A percentile compares a stretch with the other conserved stretches of the same genome.
Evolutionary conservation across 1,140 invertebrate species (phyloP).

Genomic region (Drosophila sucinea): DNA sequence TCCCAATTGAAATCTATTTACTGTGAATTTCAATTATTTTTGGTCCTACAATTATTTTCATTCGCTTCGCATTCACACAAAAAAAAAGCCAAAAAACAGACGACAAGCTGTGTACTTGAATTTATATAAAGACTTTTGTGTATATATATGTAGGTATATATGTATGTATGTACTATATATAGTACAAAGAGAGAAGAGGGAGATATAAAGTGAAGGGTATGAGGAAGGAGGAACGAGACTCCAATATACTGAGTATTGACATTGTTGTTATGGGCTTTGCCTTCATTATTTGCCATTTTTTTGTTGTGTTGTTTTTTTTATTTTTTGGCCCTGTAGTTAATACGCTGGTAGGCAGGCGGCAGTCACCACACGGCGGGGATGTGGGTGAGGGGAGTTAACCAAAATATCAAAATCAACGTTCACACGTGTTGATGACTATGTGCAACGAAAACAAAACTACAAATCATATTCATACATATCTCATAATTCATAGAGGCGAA

Average conservation of each 20-base stretch:
- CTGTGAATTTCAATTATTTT: slow-evolving; percentile 14
- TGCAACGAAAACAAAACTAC: background rate
- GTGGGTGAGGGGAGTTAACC: background rate
- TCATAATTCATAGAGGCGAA: slow-evolving; percentile 6
- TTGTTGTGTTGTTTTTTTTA: slow-evolving; percentile 1
- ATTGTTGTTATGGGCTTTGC: slow-evolving; percentile 13
- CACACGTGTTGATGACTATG: background rate
- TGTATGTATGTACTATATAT: background rate
- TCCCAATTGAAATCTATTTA: slow-evolving; percentile 1
- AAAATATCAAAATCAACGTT: background rate
- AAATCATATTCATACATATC: slow-evolving; percentile 6
- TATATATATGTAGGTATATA: too few relatives aligned
- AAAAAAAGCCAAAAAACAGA: background rate
- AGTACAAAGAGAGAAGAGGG: background rate
- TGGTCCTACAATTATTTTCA: slow-evolving; percentile 14
- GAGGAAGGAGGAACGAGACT: background rate
- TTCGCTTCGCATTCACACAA: slow-evolving; percentile 1
- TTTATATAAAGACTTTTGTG: slow-evolving; percentile 8
- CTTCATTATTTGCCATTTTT: slow-evolving; percentile 11
- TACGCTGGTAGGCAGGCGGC: background rate
- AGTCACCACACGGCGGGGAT: background rate
- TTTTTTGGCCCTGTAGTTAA: slow-evolving; percentile 4
- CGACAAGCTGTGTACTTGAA: slow-evolving; percentile 9
- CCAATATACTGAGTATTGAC: slow-evolving; percentile 1
- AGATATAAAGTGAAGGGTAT: background rate